phyloP scores from a whole-genome alignment of 2,888 invertebrate species.

The Drosophila siamana region DNA sequence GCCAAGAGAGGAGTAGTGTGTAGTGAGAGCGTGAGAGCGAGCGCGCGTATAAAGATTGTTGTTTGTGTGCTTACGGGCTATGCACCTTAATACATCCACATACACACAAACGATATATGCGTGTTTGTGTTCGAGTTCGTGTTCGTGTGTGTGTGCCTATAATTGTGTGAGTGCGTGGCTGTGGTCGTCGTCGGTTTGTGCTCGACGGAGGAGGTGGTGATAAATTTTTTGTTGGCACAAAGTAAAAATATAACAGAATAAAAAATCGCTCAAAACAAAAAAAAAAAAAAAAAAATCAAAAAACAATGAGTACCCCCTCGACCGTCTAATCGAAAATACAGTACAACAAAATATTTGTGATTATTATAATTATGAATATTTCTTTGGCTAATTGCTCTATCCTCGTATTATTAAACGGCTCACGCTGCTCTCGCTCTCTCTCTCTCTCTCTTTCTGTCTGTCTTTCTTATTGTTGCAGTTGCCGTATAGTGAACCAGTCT shows the following conservation, averaged over 20 bases:
- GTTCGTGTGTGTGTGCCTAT: constrained; percentile 8
- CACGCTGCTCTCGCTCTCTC: constrained; percentile 11
- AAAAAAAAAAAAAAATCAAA: constrained; percentile 33
- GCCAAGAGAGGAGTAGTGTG: constrained; percentile 49
- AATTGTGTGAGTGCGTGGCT: constrained; percentile 49
- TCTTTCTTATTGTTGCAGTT: constrained; percentile 16
- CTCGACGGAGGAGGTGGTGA: constrained; percentile 58
- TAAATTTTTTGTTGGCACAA: constrained; percentile 77
- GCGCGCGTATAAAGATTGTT: constrained; percentile 53
- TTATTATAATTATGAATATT: constrained; percentile 27
- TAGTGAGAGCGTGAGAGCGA: constrained; percentile 46
- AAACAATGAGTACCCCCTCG: constrained; percentile 40
- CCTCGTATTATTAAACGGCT: constrained; percentile 28
- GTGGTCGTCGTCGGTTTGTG: constrained; percentile 35
- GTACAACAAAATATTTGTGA: constrained; percentile 27
- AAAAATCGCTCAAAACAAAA: constrained; percentile 44
- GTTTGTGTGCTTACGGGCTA: constrained; percentile 58
- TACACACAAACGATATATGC: constrained; percentile 11
- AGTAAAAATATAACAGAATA: constrained; percentile 75
- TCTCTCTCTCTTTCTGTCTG: background rate
- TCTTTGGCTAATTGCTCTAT: constrained; percentile 43
- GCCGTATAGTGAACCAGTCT: constrained; percentile 11
- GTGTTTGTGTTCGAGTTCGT: background rate
- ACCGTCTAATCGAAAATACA: constrained; percentile 22
- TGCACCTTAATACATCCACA: constrained; percentile 55